Evolutionary conservation across 2,888 invertebrate genomes (phyloP).

Genomic region (Pedicia rivosa): DNA sequence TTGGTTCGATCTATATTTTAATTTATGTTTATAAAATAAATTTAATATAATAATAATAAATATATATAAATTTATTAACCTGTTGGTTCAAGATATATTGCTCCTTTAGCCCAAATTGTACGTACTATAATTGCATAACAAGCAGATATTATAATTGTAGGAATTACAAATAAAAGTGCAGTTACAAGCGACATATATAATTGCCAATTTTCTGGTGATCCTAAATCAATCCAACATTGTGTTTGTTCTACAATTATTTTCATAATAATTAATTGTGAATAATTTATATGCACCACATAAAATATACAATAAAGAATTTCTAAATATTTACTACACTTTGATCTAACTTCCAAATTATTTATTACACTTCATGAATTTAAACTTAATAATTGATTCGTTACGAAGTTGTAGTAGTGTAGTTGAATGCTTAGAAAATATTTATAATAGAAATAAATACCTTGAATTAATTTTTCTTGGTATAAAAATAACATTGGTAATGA

Average conservation of each 20-base stretch:
- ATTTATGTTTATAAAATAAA: no score
- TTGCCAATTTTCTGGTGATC: slow-evolving; percentile 61
- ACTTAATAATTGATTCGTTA: no score
- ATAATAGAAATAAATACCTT: no score
- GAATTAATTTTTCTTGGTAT: slow-evolving; percentile 62
- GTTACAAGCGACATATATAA: slow-evolving; percentile 78
- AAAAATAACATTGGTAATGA: slow-evolving; percentile 67
- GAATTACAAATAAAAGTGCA: slow-evolving; percentile 65
- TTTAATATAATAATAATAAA: no score
- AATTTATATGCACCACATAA: neutral
- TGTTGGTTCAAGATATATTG: slow-evolving; percentile 25
- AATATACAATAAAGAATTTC: no score
- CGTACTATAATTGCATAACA: slow-evolving; percentile 84
- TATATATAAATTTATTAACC: slow-evolving; percentile 16
- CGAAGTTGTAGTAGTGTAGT: no score
- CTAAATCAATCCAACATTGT: slow-evolving; percentile 83
- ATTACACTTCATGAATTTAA: no score
- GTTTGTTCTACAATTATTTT: slow-evolving; percentile 36
- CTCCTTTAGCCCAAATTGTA: slow-evolving; percentile 75
- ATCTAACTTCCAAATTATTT: no score
- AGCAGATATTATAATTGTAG: slow-evolving; percentile 72
- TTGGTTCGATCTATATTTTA: slow-evolving; percentile 20
- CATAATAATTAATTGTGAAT: neutral
- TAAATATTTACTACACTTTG: no score
- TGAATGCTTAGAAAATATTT: no score